phyloP scores from a whole-genome alignment of 2,888 invertebrate species.

The Dimorphilus gyrociliatus region DNA sequence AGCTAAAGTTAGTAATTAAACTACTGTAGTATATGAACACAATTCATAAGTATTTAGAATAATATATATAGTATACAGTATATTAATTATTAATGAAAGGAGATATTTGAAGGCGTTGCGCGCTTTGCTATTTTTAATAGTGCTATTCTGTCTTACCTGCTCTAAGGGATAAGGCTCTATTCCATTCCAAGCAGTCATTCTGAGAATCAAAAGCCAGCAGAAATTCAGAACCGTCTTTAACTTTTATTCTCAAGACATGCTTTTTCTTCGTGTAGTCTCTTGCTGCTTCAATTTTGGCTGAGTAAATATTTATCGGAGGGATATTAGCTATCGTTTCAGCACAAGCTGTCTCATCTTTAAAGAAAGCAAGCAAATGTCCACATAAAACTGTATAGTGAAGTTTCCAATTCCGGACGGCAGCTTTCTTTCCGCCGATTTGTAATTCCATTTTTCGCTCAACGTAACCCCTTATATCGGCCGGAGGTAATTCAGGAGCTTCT shows the following conservation, averaged over 20 bases:
- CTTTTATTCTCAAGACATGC: constrained; percentile 58
- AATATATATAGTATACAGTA: no score
- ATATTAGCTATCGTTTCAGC: constrained; percentile 68
- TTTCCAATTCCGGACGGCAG: constrained; percentile 89
- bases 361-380: constrained; percentile 91
- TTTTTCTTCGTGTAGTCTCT: constrained; percentile 89
- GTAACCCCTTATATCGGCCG: constrained; percentile 74
- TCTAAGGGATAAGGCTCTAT: no score
- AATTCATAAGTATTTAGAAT: no score
- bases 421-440: constrained; percentile 78
- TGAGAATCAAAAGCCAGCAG: constrained; percentile 61
- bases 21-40: no score
- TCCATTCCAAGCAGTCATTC: no score
- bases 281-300: constrained; percentile 67
- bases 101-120: no score
- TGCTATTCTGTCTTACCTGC: no score
- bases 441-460: constrained; percentile 87
- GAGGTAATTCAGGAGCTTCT: constrained; percentile 49
- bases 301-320: constrained; percentile 57
- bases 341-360: constrained; percentile 77
- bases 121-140: no score
- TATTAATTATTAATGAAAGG: no score
- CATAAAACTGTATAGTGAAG: constrained; percentile 82
- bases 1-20: no score
- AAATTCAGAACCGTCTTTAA: constrained; percentile 82